Base-by-base conservation (phyloP, 2,888 invertebrate genomes). In the Diarsia brunnea region DNA sequence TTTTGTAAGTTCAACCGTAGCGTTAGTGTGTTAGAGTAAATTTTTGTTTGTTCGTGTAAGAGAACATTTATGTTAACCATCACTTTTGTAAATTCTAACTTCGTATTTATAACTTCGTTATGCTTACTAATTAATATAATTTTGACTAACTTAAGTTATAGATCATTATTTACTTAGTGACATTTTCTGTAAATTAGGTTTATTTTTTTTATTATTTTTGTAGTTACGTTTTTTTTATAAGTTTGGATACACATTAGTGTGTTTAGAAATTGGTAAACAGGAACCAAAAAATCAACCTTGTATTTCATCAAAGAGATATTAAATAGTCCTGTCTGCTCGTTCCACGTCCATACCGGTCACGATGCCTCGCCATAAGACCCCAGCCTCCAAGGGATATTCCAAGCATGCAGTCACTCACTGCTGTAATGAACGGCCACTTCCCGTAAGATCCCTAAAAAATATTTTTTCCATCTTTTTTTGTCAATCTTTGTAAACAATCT, bases 61-160 rank as follows among this genome's bases (percentile, higher is more conserved):
- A 90, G 90, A 92, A 91, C 91, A 85, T 72, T 93, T 93, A 82
- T 89, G 93, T 94, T 94, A 91, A 90, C 91, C 91, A 90, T 85
- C 88, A 84, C 78, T 81, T 78, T 84, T 89, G 87, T 90, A 80
- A 68, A 87, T 79, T 84, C 24, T 70, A 79, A 73, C 73, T 75
- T 68, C 61, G 73, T 82, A 89, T 86, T 86, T 88, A 86, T 82
- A 84, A 76, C 58, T 69, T 81, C 61, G 24, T 21, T 47, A 79
- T 68, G 31, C 49, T 61, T 75, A 64, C 55, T 53, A 69, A 75
- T 71, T 86, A 75, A 81, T 77, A 69, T 77, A 79, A 65, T 80
- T 79, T 85, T 84, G 87, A 87, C 87, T 87, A 80, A 85, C 63
- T 53, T 84, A 80, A 80, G 73, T 87, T 81, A 79, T 76, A 81